Conservation (phyloP, 2,888 invertebrate genomes). For the Clunio marinus region DNA sequence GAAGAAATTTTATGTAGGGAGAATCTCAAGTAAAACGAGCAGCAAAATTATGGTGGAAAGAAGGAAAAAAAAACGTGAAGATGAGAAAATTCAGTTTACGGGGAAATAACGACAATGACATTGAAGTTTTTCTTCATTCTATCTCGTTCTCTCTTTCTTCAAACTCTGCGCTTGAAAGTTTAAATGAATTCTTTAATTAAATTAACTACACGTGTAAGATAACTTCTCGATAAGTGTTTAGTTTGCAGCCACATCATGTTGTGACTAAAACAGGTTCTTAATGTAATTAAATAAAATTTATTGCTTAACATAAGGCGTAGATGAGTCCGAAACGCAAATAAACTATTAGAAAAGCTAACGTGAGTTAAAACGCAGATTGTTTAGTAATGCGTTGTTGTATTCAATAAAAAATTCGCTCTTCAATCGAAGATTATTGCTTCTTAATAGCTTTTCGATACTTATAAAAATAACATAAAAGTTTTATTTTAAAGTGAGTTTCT, state of each 20-base stretch:
- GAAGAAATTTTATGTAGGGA: no score
- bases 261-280: background rate
- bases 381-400: background rate
- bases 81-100: no score
- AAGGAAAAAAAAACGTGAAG: no score
- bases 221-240: background rate
- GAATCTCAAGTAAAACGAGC: no score
- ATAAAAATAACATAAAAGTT: constrained; percentile 37
- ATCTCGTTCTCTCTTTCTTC: background rate
- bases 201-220: no score
- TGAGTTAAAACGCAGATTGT: constrained; percentile 30
- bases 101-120: no score
- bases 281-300: background rate
- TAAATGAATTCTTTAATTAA: no score
- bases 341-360: constrained; percentile 22
- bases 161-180: no score
- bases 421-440: constrained; percentile 33
- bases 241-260: constrained; percentile 4
- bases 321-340: constrained; percentile 7
- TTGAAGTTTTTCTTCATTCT: no score
- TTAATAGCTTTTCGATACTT: constrained; percentile 39
- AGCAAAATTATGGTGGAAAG: no score
- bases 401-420: constrained; percentile 8
- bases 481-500: constrained; percentile 36
- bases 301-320: background rate